Evolutionary conservation across 2,113 vertebrate genomes (phyloP).

Genomic region (Nycticebus coucang): DNA sequence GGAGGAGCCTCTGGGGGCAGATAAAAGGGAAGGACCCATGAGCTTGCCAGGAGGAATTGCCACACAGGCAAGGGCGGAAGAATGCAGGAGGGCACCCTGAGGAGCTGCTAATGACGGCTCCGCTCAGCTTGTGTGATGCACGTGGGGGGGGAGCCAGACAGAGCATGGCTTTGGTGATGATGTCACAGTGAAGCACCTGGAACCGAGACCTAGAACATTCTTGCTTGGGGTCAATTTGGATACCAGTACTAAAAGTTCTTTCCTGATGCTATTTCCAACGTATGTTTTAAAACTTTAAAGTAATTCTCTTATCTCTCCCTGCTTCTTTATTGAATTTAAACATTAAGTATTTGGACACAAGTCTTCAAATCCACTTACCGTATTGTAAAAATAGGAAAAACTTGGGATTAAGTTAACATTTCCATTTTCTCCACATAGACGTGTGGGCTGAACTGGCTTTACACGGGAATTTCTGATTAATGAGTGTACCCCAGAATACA

Average conservation of each 20-base stretch:
- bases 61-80: background rate
- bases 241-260: background rate
- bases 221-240: background rate
- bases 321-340: conserved; percentile 11
- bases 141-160: background rate
- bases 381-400: background rate
- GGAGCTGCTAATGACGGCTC: background rate
- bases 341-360: background rate
- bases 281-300: conserved; percentile 20
- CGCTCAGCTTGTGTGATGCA: too few relatives aligned
- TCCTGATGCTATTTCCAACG: too few relatives aligned
- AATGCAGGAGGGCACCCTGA: fast-evolving
- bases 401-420: background rate
- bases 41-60: background rate
- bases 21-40: background rate
- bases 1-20: background rate
- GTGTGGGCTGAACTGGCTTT: background rate
- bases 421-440: background rate
- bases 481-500: background rate
- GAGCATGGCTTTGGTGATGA: background rate
- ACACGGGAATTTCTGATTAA: background rate
- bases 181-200: background rate
- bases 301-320: background rate
- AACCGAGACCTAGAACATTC: background rate
- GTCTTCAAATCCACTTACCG: background rate